A percentile compares a stretch with the other conserved stretches of the same genome.
Conservation (phyloP, 1,140 invertebrate genomes). For the Trichogramma pretiosum region DNA sequence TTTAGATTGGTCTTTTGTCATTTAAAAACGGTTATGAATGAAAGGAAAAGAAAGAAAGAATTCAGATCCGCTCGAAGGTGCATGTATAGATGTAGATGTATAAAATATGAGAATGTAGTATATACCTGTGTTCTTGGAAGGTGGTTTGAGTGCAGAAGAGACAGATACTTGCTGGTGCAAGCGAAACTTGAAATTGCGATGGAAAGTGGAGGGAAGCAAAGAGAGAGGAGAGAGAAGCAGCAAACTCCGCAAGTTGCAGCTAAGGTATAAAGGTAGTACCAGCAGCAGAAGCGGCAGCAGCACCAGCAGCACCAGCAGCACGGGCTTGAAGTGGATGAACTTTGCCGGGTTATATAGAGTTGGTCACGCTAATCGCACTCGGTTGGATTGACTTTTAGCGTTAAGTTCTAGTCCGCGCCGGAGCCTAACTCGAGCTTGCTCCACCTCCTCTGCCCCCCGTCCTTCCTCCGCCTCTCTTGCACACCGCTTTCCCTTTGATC, state of each 20-base stretch:
- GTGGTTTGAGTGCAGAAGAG: not conserved
- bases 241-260: not conserved
- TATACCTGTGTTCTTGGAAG: no score
- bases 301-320: not conserved
- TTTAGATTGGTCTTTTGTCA: not conserved
- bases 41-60: no score
- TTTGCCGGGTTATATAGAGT: slow-evolving; percentile 2
- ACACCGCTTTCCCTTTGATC: no score
- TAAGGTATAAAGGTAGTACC: not conserved
- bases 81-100: no score
- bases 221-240: not conserved
- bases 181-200: not conserved
- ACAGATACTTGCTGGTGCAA: not conserved
- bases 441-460: not conserved
- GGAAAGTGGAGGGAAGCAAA: not conserved
- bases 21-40: no score
- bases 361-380: slow-evolving; percentile 32
- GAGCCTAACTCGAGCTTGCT: slow-evolving; percentile 3
- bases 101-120: no score
- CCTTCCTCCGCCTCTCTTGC: not conserved
- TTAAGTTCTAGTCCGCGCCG: slow-evolving; percentile 18
- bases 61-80: no score
- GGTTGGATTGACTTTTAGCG: slow-evolving; percentile 30
- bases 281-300: not conserved
- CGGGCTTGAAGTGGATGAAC: slow-evolving; percentile 7